Base-by-base conservation (phyloP, 1,140 invertebrate genomes). In the Amyelois transitella region DNA sequence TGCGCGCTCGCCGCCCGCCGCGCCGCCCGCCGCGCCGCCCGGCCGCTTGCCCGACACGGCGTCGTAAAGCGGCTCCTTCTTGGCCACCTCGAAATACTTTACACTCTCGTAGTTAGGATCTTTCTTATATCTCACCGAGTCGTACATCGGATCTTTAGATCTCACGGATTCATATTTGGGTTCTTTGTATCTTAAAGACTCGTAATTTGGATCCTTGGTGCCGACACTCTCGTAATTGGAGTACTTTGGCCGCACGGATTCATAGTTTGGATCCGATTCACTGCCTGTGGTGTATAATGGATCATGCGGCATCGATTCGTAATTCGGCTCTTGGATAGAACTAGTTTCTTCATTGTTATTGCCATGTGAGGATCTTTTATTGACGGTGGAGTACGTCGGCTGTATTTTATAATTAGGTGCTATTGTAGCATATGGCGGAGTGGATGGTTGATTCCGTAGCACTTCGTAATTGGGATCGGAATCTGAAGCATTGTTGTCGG, bases 401-500 rank as follows among this genome's bases (percentile, higher is more conserved):
- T 84, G 78, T n/a, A 77, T 63, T 53, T 86, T 86, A 53, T 73
- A 88, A 21, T 78, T 73, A 0, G 85, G 81, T 10, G 83, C 73
- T 43, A 89, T 88, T 0, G 88, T 88, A 0, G 88, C 86, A 32
- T 89, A 89, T 0, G 88, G 87, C 4, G 88, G 83, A 0, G 85
- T 88, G 0, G 87, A 74, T 0, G 86, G 84, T 60, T 91, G 89
- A 8, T 90, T 90, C 57, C 91, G 88, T 17, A 94, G 69, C 32
- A 93, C 90, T 76, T 95, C 93, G 65, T 94, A 94, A 72, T 94
- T 94, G 0, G 92, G 92, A 87, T 94, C 92, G 1, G 89, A 89
- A 58, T 91, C 90, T 0, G 90, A 91, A n/a, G 90, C 89, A 60
- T 89, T 90, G 51, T 89, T 88, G 72, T 89, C 86, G 8, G 74